Evolutionary conservation across 1,140 invertebrate genomes (phyloP).

Genomic region (Leguminivora glycinivorella): DNA sequence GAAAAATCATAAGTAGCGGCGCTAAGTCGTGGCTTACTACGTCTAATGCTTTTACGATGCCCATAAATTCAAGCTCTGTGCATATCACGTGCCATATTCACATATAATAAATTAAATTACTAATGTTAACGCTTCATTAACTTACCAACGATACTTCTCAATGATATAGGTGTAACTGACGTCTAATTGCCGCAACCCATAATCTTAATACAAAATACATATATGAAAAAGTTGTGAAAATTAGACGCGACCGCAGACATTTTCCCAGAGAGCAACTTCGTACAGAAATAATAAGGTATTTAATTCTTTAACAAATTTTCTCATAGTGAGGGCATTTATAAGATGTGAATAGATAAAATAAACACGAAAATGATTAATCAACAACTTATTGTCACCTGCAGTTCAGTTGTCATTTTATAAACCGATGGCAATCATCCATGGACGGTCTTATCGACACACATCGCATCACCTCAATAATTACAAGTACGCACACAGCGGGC

Average conservation of each 20-base stretch:
- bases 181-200: too few relatives aligned
- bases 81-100: conserved; percentile 51
- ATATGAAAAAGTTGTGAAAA: too few relatives aligned
- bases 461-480: background rate
- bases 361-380: background rate
- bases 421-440: background rate
- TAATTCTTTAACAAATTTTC: too few relatives aligned
- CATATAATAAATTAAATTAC: conserved; percentile 50
- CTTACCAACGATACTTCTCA: too few relatives aligned
- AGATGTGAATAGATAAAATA: too few relatives aligned
- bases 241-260: too few relatives aligned
- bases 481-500: conserved; percentile 7
- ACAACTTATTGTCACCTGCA: background rate
- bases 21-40: conserved; percentile 56
- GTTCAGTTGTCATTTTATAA: background rate
- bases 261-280: too few relatives aligned
- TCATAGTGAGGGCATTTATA: too few relatives aligned
- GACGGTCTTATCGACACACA: background rate
- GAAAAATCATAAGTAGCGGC: conserved; percentile 48
- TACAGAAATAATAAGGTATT: too few relatives aligned
- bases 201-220: too few relatives aligned
- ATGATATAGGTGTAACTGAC: too few relatives aligned
- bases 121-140: background rate
- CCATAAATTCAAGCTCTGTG: conserved; percentile 61
- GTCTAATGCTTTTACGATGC: conserved; percentile 63